Conservation (phyloP, 2,113 vertebrate species). For the Athene cunicularia region DNA sequence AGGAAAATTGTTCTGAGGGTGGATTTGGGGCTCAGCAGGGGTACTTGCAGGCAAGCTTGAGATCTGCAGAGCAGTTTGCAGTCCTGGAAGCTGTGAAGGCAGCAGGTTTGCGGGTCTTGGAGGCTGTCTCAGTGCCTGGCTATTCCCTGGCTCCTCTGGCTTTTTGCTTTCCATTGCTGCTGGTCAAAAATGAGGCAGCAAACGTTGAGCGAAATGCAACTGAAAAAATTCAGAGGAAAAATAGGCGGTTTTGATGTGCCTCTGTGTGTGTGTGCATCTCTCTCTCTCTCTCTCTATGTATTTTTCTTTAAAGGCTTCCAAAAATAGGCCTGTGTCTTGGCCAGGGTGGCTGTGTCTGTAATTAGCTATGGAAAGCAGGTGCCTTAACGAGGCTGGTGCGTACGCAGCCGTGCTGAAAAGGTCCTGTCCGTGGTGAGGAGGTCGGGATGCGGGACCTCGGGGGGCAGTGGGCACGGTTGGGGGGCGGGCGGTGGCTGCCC, state of each 20-base stretch:
- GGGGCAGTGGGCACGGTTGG: neutral
- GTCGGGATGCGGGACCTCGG: accelerated
- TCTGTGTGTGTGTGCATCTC: neutral
- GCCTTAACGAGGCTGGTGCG: neutral
- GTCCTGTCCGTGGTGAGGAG: neutral
- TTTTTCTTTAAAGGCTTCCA: slow-evolving; percentile 38
- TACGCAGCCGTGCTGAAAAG: neutral
- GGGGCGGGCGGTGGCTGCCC: neutral
- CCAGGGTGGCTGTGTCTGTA: neutral
- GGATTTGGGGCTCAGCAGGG: neutral
- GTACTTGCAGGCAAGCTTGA: neutral
- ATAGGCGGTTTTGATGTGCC: neutral
- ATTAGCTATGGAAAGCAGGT: neutral
- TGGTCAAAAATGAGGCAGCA: neutral
- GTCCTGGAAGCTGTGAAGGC: neutral
- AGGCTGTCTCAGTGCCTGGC: neutral
- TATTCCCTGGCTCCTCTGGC: neutral
- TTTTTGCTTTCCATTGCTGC: neutral
- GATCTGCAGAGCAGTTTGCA: neutral
- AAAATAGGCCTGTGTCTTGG: slow-evolving; percentile 11
- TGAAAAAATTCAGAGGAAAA: neutral
- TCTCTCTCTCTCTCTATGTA: neutral
- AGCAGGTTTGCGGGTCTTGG: neutral
- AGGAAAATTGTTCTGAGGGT: neutral
- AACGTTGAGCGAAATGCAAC: neutral